Percentiles rank a stretch among this genome's conserved stretches.
These are phyloP conservation scores for Remorina albescens DNA, from an alignment of 2,797 vertebrate species.

Conservation along the genomic window DNA sequence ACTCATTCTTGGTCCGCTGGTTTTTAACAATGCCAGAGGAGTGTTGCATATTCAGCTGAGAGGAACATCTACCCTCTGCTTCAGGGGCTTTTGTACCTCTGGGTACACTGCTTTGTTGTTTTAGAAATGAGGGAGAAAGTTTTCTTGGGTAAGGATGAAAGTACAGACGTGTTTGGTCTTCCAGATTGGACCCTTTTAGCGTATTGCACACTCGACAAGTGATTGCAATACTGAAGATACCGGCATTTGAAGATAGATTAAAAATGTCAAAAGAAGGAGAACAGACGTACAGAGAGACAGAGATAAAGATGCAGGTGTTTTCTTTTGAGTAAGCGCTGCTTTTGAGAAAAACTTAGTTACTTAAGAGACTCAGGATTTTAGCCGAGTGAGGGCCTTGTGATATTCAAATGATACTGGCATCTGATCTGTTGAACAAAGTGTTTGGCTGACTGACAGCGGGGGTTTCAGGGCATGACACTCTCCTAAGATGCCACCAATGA, in stretches of 20 bases:
- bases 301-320: slow-evolving; percentile 15
- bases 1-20: slow-evolving; percentile 81
- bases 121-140: slow-evolving; percentile 51
- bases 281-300: slow-evolving; percentile 20
- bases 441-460: slow-evolving; percentile 67
- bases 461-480: slow-evolving; percentile 72
- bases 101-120: slow-evolving; percentile 67
- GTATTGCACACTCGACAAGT: slow-evolving; percentile 7
- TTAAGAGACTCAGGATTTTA: slow-evolving; percentile 42
- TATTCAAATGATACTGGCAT: slow-evolving; percentile 68
- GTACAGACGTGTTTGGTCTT: slow-evolving; percentile 36
- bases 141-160: slow-evolving; percentile 36
- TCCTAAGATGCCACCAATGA: slow-evolving; percentile 72
- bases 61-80: slow-evolving; percentile 77
- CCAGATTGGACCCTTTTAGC: slow-evolving; percentile 26
- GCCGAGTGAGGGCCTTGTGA: slow-evolving; percentile 36
- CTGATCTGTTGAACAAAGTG: slow-evolving; percentile 64
- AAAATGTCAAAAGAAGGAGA: slow-evolving; percentile 12
- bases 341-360: slow-evolving; percentile 37
- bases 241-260: slow-evolving; percentile 31
- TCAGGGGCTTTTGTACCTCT: slow-evolving; percentile 65
- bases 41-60: slow-evolving; percentile 80
- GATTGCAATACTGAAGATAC: slow-evolving; percentile 17
- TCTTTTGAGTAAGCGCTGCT: slow-evolving; percentile 15
- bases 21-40: slow-evolving; percentile 81